Percentiles rank a stretch among this genome's conserved stretches.
These are phyloP conservation scores for Mola mola DNA, from an alignment of 2,113 vertebrate species.

Conservation along the genomic window DNA sequence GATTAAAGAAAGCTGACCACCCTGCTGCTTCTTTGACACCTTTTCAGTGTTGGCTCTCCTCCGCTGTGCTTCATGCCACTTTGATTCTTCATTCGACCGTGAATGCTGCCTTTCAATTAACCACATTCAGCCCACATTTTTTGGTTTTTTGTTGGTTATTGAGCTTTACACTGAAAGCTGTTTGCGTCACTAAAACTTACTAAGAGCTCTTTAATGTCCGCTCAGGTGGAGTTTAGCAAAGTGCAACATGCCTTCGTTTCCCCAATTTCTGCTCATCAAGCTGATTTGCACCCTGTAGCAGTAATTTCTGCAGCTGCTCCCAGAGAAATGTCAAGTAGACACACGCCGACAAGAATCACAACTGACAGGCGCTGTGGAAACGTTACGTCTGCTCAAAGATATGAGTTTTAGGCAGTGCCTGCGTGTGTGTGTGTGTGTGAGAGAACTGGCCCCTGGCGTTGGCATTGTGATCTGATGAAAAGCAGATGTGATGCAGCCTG, in stretches of 20 bases:
- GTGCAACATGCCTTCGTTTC: not conserved
- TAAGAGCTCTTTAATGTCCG: not conserved
- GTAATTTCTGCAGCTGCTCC: slow-evolving; percentile 43
- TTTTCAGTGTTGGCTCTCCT: slow-evolving; percentile 1
- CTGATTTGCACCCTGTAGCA: slow-evolving; percentile 31
- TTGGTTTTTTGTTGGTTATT: no score
- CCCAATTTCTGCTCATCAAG: not conserved
- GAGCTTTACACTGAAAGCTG: no score
- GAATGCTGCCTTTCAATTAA: not conserved
- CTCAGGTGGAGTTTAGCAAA: slow-evolving; percentile 18
- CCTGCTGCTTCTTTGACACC: no score
- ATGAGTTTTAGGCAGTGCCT: slow-evolving; percentile 12
- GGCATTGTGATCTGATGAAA: slow-evolving; percentile 30
- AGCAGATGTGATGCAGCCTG: slow-evolving; percentile 49
- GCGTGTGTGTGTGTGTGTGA: slow-evolving; percentile 5
- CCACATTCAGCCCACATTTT: no score
- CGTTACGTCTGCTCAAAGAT: slow-evolving; percentile 38
- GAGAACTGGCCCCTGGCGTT: slow-evolving; percentile 17
- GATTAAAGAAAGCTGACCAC: no score
- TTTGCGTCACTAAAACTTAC: no score
- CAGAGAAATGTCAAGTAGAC: slow-evolving; percentile 40
- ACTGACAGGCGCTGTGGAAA: slow-evolving; percentile 35
- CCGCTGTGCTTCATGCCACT: not conserved
- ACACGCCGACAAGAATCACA: slow-evolving; percentile 12
- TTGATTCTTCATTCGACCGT: not conserved